A percentile compares a stretch with the other conserved stretches of the same genome.
These are phyloP conservation scores for Teinopalpus imperialis DNA, from an alignment of 2,888 invertebrate genomes.

Conservation along the genomic window DNA sequence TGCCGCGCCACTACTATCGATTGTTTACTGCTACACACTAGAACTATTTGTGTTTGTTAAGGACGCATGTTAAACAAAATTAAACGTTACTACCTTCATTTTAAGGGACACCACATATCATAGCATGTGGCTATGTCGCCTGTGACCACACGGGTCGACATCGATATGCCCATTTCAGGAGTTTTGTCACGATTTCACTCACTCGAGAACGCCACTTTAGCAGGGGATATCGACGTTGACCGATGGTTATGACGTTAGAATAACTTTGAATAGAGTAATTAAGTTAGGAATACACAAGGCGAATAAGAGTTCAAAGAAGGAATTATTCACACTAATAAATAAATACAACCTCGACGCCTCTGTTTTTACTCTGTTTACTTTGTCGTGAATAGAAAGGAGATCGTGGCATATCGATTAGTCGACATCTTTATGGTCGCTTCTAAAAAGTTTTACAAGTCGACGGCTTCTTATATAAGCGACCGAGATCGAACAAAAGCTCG, in stretches of 20 bases:
- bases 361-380: conserved; percentile 40
- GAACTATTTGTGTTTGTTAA: conserved; percentile 47
- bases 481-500: conserved; percentile 14
- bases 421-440: conserved; percentile 21
- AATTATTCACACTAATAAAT: conserved; percentile 51
- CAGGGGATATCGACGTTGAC: conserved; percentile 70
- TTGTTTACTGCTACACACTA: conserved; percentile 63
- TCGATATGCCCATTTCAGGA: conserved; percentile 69
- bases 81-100: conserved; percentile 45
- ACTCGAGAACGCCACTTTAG: conserved; percentile 60
- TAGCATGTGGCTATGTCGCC: conserved; percentile 33
- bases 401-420: conserved; percentile 20
- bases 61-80: conserved; percentile 46
- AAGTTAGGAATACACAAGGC: conserved; percentile 66
- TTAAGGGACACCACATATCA: conserved; percentile 38
- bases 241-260: conserved; percentile 77
- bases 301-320: conserved; percentile 51
- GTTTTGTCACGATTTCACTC: conserved; percentile 71
- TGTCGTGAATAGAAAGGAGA: conserved; percentile 30
- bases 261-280: conserved; percentile 78
- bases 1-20: conserved; percentile 61
- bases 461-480: conserved; percentile 18
- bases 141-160: conserved; percentile 57
- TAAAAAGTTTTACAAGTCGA: conserved; percentile 11
- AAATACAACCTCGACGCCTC: conserved; percentile 23